Evolutionary conservation across 2,888 invertebrate species (phyloP), one percentile per base, ranked within the genome.

Genomic region (Choreutis nemorana): DNA sequence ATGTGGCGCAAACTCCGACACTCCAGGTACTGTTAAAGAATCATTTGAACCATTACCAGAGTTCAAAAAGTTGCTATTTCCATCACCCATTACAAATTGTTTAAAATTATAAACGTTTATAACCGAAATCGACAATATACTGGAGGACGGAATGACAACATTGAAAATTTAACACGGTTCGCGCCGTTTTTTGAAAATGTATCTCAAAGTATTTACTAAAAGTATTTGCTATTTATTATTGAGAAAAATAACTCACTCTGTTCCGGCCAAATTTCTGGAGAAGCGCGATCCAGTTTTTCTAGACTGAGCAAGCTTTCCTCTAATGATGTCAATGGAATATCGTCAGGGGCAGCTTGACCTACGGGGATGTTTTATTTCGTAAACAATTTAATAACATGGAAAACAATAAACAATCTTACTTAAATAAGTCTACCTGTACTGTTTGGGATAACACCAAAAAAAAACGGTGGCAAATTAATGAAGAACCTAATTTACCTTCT

Each of bases 221-320:
- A 25, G 24, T 32, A 16, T 28, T 8, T 3, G 26, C 25, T 14
- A 34, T 28, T 10, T 14, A 22, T 26, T 10, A 18, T 2, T 28
- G 14, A 6, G 12, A 23, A 18, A 6, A 18, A 18, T 18, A 3
- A 77, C 87, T 86, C 83, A 94, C 95, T 91, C 80, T 92, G 91
- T 68, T 96, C 95, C 13, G 96, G 96, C 97, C 97, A 97, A 50
- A 97, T 70, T 59, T 97, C 95, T 16, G 97, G 97, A 2, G 97
- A 97, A n/a, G 92, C 87, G 45, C 97, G 84, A 67, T 95, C 95
- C 46, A 97, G 75, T 59, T 91, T 94, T 75, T 97, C 97, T 55
- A 90, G 82, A 55, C 94, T 94, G 48, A 94, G 80, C 34, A 97
- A 81, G 58, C 86, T 89, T 55, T 89, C 88, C 59, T 91, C 91